Percentiles rank a stretch among this genome's conserved stretches.
Conservation (phyloP, 2,888 invertebrate species). For the Leptothorax acervorum region DNA sequence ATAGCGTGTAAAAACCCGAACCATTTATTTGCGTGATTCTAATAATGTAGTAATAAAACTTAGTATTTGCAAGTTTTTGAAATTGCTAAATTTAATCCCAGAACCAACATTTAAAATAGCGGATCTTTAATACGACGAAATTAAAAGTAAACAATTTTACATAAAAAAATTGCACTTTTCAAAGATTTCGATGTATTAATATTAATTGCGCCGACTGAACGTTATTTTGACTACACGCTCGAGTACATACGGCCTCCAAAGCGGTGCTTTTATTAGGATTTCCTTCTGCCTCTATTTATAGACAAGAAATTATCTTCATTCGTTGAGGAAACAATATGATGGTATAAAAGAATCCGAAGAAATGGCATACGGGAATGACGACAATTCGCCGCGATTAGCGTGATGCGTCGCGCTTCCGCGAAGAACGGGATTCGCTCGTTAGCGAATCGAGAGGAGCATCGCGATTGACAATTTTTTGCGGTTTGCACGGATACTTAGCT, state of each 20-base stretch:
- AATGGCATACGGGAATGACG: constrained; percentile 57
- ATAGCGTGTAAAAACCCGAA: no score
- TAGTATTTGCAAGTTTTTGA: no score
- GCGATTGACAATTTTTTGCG: background rate
- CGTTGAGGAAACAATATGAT: constrained; percentile 72
- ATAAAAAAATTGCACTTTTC: no score
- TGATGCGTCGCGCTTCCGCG: background rate
- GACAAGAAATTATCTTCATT: constrained; percentile 73
- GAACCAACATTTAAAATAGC: no score
- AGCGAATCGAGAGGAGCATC: background rate
- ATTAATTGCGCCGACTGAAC: constrained; percentile 32
- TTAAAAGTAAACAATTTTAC: no score
- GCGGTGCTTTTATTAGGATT: constrained; percentile 70
- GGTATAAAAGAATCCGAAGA: constrained; percentile 53
- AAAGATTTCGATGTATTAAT: background rate
- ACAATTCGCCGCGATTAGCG: constrained; percentile 37
- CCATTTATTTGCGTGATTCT: no score
- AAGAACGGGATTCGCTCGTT: background rate
- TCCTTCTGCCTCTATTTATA: constrained; percentile 74
- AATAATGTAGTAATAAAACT: no score
- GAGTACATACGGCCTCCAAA: constrained; percentile 59
- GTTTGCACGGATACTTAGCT: background rate
- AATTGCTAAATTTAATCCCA: no score
- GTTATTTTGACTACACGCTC: constrained; percentile 61
- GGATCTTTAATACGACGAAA: no score